phyloP scores from a whole-genome alignment of 2,888 invertebrate species.

The Eilema depressum region DNA sequence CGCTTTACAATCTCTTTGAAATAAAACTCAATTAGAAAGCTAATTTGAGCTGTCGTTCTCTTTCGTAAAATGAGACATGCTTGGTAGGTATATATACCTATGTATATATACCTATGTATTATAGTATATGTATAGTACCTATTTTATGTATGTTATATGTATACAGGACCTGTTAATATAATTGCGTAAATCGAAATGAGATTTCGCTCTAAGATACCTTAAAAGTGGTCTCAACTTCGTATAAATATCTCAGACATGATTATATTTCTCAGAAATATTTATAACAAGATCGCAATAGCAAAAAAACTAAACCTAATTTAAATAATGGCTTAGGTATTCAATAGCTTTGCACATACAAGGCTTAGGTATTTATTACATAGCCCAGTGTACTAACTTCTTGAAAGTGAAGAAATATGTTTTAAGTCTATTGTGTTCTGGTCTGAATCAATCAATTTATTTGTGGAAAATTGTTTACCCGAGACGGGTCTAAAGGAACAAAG shows the following conservation, averaged over 20 bases:
- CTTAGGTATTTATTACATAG: constrained; percentile 3
- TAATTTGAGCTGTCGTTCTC: constrained; percentile 53
- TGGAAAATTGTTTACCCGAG: constrained; percentile 12
- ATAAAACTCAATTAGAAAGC: constrained; percentile 62
- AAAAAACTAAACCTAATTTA: constrained; percentile 18
- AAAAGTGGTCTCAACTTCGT: constrained; percentile 21
- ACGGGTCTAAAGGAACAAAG: constrained; percentile 13
- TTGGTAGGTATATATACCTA: constrained; percentile 14
- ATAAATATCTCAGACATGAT: constrained; percentile 16
- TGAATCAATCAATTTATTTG: constrained; percentile 14
- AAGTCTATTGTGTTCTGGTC: constrained; percentile 12
- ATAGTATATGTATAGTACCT: too few relatives aligned
- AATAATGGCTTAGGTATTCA: constrained; percentile 12
- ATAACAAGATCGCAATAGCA: constrained; percentile 19
- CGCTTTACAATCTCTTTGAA: constrained; percentile 58
- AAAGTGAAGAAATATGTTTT: constrained; percentile 9
- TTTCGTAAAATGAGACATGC: constrained; percentile 26
- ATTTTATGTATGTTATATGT: constrained; percentile 42
- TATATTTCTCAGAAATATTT: constrained; percentile 26
- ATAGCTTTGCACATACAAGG: constrained; percentile 1
- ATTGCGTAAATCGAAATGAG: constrained; percentile 29
- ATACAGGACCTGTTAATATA: constrained; percentile 34
- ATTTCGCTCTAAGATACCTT: constrained; percentile 27
- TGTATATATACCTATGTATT: constrained; percentile 32
- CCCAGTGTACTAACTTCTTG: not conserved